phyloP scores from a whole-genome alignment of 1,140 invertebrate genomes.

The Calliphora vicina region DNA sequence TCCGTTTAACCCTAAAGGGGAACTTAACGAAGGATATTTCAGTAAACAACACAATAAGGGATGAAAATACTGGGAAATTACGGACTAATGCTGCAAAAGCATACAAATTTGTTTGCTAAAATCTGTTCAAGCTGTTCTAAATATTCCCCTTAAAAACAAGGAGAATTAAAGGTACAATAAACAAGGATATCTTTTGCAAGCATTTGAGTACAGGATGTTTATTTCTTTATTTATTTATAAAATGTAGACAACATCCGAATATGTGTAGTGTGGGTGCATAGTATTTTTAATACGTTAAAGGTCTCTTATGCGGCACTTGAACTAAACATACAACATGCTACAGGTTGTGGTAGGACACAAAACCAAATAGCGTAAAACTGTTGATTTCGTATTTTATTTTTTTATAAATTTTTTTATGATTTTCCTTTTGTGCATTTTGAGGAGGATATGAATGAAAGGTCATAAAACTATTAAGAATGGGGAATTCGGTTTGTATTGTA shows the following conservation, averaged over 20 bases:
- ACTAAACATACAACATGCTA: constrained; percentile 18
- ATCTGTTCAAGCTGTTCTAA: background rate
- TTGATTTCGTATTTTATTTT: background rate
- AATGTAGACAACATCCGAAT: background rate
- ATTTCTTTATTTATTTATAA: background rate
- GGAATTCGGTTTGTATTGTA: background rate
- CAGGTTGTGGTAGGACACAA: constrained; percentile 28
- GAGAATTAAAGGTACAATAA: background rate
- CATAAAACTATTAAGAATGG: background rate
- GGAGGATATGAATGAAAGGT: background rate
- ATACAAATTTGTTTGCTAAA: background rate
- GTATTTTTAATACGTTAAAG: background rate
- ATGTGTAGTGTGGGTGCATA: background rate
- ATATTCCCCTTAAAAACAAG: background rate
- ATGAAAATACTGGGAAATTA: constrained; percentile 16
- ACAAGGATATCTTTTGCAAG: background rate
- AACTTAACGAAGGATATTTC: constrained; percentile 25
- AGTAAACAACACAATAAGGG: background rate
- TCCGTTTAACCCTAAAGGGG: background rate
- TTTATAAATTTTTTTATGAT: background rate
- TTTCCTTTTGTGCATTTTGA: background rate
- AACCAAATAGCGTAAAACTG: background rate
- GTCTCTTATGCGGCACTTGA: background rate
- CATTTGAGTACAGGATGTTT: too few species aligned
- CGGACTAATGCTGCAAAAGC: background rate